phyloP scores from a whole-genome alignment of 2,797 vertebrate genomes.

The Melopsittacus undulatus region DNA sequence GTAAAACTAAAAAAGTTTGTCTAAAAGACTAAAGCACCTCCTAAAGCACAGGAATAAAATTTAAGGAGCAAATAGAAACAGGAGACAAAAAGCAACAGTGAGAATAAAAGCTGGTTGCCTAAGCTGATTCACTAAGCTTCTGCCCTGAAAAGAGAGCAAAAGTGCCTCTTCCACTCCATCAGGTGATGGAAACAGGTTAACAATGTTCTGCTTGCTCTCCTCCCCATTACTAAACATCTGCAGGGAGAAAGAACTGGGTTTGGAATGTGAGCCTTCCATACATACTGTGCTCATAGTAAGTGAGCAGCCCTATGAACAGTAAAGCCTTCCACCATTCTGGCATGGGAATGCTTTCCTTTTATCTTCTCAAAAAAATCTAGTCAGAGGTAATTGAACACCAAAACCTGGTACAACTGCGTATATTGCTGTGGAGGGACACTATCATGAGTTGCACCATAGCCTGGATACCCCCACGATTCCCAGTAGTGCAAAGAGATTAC shows the following conservation, averaged over 20 bases:
- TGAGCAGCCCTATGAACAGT: not conserved
- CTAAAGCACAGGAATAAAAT: constrained; percentile 38
- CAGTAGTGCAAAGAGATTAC: not conserved
- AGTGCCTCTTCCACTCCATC: not conserved
- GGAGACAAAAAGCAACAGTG: not conserved
- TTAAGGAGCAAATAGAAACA: not conserved
- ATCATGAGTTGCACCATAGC: not conserved
- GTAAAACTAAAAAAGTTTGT: constrained; percentile 30
- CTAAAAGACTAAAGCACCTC: constrained; percentile 14
- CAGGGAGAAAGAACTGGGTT: not conserved
- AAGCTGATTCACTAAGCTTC: not conserved
- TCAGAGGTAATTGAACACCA: not conserved
- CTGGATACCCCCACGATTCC: fast-evolving
- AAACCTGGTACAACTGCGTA: not conserved
- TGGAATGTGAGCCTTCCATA: not conserved
- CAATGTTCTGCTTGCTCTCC: not conserved
- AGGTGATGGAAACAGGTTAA: not conserved
- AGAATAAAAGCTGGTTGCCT: not conserved
- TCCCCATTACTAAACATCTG: not conserved
- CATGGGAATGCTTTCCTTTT: not conserved
- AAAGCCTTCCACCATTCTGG: not conserved
- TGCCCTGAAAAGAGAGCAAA: not conserved
- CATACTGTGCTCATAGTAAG: not conserved
- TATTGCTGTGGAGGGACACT: not conserved
- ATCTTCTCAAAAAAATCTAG: not conserved